These are phyloP conservation scores for Drosophila ficusphila DNA, from an alignment of 1,140 invertebrate genomes.

Conservation along the genomic window DNA sequence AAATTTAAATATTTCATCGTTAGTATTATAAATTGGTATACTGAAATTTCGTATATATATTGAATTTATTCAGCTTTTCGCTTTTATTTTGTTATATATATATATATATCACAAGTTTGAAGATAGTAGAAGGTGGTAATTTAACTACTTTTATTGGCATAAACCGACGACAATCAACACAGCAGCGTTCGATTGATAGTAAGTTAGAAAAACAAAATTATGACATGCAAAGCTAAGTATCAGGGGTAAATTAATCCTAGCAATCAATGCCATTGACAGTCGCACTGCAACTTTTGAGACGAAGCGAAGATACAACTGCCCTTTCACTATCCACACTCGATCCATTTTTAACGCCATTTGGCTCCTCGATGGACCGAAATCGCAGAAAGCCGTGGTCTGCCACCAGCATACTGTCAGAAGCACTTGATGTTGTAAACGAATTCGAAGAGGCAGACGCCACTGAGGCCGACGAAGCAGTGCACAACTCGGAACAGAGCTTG, in stretches of 20 bases:
- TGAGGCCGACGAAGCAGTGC: conserved; percentile 15
- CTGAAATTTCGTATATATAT: conserved; percentile 9
- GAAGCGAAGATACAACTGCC: conserved; percentile 16
- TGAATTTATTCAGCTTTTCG: conserved; percentile 9
- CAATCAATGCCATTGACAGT: conserved; percentile 43
- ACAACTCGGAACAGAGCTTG: conserved; percentile 16
- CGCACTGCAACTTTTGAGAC: conserved; percentile 47
- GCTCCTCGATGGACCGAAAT: conserved; percentile 89
- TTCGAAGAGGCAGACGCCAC: conserved; percentile 35
- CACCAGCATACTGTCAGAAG: conserved; percentile 89
- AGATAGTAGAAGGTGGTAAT: conserved; percentile 72
- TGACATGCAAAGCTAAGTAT: conserved; percentile 14
- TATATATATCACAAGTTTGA: conserved; percentile 78
- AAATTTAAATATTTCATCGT: background rate
- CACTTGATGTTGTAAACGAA: conserved; percentile 46
- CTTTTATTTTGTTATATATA: conserved; percentile 44
- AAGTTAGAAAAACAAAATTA: conserved; percentile 1
- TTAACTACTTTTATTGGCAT: conserved; percentile 67
- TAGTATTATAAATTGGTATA: conserved; percentile 11
- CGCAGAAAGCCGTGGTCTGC: conserved; percentile 93
- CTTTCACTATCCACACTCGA: conserved; percentile 11
- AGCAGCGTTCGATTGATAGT: conserved; percentile 11
- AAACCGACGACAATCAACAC: conserved; percentile 18
- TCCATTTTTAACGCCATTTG: conserved; percentile 31
- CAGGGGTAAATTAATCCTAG: conserved; percentile 1